Conservation (phyloP, 35 echinoderm and acorn worm species). For the Anneissia japonica region DNA sequence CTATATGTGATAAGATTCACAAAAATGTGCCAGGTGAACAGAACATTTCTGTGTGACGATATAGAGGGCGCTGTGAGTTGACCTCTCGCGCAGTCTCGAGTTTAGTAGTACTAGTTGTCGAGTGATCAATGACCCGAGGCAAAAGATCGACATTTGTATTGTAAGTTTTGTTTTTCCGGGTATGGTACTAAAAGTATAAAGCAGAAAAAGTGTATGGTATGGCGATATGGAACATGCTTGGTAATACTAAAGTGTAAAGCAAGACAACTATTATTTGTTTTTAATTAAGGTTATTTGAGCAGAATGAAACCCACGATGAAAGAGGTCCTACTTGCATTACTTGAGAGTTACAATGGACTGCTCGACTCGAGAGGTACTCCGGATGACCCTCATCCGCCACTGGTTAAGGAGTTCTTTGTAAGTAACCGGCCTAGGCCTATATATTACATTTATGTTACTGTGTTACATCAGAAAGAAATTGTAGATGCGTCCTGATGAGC, state of each 20-base stretch:
- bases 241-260: neutral
- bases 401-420: neutral
- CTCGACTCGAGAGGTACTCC: neutral
- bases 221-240: neutral
- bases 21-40: too few species aligned
- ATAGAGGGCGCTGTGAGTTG: neutral
- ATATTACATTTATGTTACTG: too few species aligned
- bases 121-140: neutral
- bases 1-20: too few species aligned
- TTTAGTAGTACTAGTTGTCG: too few species aligned
- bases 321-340: neutral
- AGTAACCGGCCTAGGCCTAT: too few species aligned
- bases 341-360: neutral
- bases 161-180: neutral
- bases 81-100: neutral
- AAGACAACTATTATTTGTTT: neutral
- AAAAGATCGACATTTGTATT: neutral
- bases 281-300: neutral
- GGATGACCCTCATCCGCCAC: neutral
- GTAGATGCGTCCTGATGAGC: too few species aligned
- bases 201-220: neutral
- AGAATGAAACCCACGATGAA: neutral
- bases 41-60: neutral
- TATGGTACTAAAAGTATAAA: neutral
- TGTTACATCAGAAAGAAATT: too few species aligned